Evolutionary conservation across 2,113 vertebrate genomes (phyloP).

Genomic region (Rhea americana): DNA sequence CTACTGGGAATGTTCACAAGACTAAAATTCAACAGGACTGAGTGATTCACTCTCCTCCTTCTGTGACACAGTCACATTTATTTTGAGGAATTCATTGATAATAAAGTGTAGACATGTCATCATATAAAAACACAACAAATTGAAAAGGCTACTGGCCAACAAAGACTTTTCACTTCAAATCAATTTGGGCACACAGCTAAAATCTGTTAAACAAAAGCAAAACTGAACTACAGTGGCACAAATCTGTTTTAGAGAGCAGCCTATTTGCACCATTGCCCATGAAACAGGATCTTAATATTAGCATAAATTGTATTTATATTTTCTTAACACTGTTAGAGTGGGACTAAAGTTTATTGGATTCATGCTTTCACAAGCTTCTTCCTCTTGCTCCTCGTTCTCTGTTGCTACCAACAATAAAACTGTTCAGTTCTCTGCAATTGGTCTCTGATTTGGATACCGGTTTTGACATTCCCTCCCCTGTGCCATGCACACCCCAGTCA

Average conservation of each 20-base stretch:
- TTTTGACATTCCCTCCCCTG: neutral
- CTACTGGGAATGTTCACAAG: neutral
- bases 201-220: neutral
- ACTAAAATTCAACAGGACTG: neutral
- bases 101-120: neutral
- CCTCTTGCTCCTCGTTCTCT: neutral
- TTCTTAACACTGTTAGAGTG: neutral
- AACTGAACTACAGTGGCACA: neutral
- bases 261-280: neutral
- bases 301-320: neutral
- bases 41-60: neutral
- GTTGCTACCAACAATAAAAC: neutral
- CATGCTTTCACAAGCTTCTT: neutral
- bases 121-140: neutral
- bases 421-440: neutral
- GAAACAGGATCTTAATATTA: neutral
- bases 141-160: neutral
- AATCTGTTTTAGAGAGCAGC: neutral
- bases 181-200: neutral
- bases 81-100: constrained; percentile 1
- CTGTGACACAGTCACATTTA: neutral
- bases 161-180: neutral
- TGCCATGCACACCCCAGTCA: neutral
- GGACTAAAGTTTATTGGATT: neutral
- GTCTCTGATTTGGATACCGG: neutral